These are phyloP conservation scores for Urosaurus nigricauda DNA, from an alignment of 2,797 vertebrate species.

Conservation along the genomic window DNA sequence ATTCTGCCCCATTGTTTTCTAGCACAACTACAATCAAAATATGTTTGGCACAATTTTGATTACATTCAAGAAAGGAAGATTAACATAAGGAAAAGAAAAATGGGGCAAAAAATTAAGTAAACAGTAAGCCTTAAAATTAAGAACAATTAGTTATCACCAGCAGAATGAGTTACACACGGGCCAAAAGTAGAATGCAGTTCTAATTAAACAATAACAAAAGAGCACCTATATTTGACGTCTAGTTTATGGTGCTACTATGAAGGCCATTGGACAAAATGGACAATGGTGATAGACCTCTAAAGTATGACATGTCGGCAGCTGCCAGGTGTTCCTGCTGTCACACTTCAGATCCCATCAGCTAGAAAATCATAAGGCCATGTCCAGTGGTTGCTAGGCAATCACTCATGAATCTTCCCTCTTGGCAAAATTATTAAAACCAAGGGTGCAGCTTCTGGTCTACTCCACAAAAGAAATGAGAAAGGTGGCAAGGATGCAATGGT, in stretches of 20 bases:
- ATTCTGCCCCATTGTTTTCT: conserved; percentile 29
- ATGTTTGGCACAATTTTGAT: conserved; percentile 8
- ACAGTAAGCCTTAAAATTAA: not conserved
- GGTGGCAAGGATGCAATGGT: not conserved
- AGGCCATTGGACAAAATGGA: not conserved
- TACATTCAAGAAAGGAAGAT: not conserved
- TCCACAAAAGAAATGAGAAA: not conserved
- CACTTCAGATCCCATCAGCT: conserved; percentile 6
- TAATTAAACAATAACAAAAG: not conserved
- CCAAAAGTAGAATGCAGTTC: not conserved
- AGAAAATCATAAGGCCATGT: conserved; percentile 7
- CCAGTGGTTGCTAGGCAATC: not conserved
- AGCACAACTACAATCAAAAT: conserved; percentile 40
- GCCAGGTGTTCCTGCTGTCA: not conserved
- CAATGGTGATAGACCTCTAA: not conserved
- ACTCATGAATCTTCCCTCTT: not conserved
- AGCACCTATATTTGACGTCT: not conserved
- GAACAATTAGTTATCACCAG: not conserved
- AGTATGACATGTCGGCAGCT: conserved; percentile 1
- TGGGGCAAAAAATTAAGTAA: not conserved
- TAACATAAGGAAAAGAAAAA: not conserved
- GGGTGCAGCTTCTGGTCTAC: not conserved
- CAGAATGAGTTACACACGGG: not conserved
- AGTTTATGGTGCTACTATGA: not conserved
- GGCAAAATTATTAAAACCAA: not conserved